Evolutionary conservation across 2,113 vertebrate genomes (phyloP).

Genomic region (Carollia perspicillata): DNA sequence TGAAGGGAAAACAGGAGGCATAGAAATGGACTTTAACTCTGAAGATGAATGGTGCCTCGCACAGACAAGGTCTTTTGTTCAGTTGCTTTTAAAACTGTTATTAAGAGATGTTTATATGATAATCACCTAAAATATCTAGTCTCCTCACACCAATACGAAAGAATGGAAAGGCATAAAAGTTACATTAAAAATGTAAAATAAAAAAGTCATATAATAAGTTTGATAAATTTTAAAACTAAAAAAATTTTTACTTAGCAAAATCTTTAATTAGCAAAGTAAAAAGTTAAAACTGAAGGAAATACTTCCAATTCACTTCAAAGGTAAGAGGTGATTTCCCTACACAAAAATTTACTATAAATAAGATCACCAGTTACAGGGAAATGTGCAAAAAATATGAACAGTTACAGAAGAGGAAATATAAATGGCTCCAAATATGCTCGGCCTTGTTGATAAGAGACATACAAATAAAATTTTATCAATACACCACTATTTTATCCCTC

Average conservation of each 20-base stretch:
- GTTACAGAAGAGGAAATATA: background rate
- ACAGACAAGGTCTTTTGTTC: too few species aligned
- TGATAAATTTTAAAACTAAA: background rate
- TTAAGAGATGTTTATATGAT: background rate
- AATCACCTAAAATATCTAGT: background rate
- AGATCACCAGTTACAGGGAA: background rate
- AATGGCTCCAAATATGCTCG: background rate
- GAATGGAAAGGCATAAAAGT: background rate
- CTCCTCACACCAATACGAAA: background rate
- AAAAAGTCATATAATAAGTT: background rate
- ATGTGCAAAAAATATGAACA: background rate
- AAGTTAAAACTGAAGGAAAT: background rate
- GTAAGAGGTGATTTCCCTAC: background rate
- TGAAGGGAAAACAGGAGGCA: too few species aligned
- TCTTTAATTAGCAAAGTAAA: background rate
- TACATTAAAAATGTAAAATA: background rate
- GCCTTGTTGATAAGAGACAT: background rate
- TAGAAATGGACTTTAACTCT: too few species aligned
- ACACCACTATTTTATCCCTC: background rate
- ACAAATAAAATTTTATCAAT: background rate
- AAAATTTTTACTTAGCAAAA: background rate
- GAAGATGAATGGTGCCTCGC: too few species aligned
- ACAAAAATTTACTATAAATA: background rate
- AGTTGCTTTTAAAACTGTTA: too few species aligned
- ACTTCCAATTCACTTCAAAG: background rate